Conservation (phyloP, 2,888 invertebrate genomes). For the Odontothrips loti region DNA sequence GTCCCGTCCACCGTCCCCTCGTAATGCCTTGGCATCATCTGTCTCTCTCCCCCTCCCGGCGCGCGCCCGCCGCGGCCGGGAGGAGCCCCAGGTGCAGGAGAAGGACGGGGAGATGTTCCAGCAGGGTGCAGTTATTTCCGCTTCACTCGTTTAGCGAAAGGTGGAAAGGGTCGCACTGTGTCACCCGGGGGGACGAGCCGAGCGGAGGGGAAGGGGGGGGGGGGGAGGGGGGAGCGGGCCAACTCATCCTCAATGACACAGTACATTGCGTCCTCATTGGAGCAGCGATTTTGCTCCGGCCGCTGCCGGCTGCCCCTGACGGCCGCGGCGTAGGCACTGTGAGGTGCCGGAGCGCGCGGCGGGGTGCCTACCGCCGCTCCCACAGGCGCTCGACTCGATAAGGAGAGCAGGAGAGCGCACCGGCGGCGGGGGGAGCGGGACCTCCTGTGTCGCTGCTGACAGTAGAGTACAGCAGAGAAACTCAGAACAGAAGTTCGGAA, state of each 20-base stretch:
- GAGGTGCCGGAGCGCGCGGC: background rate
- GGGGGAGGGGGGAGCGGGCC: background rate
- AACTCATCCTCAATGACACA: constrained; percentile 19
- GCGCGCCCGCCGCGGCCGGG: no score
- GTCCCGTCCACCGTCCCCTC: background rate
- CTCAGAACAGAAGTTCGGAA: no score
- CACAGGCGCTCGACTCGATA: background rate
- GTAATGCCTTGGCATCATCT: no score
- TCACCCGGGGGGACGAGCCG: background rate
- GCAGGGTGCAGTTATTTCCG: constrained; percentile 13
- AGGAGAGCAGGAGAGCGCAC: background rate
- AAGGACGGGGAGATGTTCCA: background rate
- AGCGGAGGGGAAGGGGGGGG: background rate
- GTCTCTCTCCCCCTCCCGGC: no score
- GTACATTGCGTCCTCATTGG: constrained; percentile 16
- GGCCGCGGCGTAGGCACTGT: background rate
- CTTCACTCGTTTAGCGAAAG: constrained; percentile 9
- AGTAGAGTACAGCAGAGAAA: background rate
- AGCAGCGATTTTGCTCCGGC: background rate
- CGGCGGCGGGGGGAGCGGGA: no score
- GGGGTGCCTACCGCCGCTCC: background rate
- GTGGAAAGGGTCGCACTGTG: background rate
- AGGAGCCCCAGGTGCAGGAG: background rate
- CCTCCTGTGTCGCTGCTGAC: no score
- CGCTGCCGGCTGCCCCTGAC: background rate